Conservation (phyloP, 2,113 vertebrate genomes). For the Athene noctua region DNA sequence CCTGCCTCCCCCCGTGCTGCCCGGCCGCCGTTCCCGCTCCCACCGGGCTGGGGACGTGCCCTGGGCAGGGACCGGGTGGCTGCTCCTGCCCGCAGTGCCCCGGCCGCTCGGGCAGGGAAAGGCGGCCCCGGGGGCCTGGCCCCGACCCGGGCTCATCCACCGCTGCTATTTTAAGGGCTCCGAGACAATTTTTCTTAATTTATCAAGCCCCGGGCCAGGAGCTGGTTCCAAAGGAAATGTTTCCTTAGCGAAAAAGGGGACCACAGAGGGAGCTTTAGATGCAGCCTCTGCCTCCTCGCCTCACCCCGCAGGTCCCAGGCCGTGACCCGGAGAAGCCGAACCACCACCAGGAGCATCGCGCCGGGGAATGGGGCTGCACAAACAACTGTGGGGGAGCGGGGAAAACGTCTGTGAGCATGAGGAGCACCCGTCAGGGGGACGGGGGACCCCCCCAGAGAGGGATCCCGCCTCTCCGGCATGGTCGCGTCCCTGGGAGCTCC, state of each 20-base stretch:
- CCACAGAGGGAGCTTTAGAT: neutral
- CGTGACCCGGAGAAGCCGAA: neutral
- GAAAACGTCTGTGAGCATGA: accelerated
- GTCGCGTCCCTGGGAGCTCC: too few relatives aligned
- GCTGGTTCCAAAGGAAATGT: constrained; percentile 46
- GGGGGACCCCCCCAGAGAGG: accelerated
- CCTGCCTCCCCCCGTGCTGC: neutral
- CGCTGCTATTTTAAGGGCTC: constrained; percentile 43
- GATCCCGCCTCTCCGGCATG: neutral
- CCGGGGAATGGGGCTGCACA: neutral
- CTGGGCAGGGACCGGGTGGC: neutral
- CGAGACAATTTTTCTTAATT: constrained; percentile 14
- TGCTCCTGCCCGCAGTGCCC: neutral
- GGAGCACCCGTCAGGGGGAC: neutral
- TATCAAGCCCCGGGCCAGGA: neutral
- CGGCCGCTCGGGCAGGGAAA: neutral
- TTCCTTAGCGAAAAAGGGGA: neutral
- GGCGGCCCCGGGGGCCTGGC: constrained; percentile 15
- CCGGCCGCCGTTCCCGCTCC: accelerated
- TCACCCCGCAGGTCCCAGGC: neutral
- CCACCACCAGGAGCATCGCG: too few relatives aligned
- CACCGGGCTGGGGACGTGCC: accelerated
- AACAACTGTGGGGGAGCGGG: neutral
- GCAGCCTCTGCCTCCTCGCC: neutral
- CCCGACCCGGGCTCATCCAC: constrained; percentile 3